Conservation (phyloP, 2,797 vertebrate genomes). For the Kryptolebias ocellatus region DNA sequence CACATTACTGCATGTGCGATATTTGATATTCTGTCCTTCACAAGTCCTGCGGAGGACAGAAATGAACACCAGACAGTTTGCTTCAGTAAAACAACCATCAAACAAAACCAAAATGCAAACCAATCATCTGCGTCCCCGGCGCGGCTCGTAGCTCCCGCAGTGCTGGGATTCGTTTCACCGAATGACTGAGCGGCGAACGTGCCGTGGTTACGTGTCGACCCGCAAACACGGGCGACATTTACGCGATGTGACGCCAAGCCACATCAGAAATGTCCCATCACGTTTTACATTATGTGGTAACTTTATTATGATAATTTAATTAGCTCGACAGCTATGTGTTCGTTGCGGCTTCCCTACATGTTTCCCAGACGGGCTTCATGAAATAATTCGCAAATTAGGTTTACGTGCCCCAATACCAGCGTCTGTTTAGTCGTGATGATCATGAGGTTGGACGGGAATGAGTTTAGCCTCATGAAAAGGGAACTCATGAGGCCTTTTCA, state of each 20-base stretch:
- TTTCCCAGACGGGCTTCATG: no score
- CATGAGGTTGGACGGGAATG: no score
- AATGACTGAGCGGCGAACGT: conserved; percentile 14
- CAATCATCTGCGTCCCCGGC: conserved; percentile 30
- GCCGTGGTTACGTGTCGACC: conserved; percentile 33
- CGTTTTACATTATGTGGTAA: no score
- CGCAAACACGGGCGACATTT: conserved; percentile 23
- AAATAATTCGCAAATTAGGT: no score
- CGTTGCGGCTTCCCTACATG: no score
- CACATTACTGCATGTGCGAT: conserved; percentile 97
- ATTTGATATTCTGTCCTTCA: conserved; percentile 96
- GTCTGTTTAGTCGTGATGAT: no score
- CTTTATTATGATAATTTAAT: no score
- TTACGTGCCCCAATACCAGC: no score
- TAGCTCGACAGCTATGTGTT: no score
- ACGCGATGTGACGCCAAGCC: conserved; percentile 1
- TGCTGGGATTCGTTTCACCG: conserved; percentile 22
- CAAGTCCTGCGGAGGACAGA: conserved; percentile 85
- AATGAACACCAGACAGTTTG: conserved; percentile 39
- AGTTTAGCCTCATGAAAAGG: no score
- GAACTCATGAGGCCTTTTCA: no score
- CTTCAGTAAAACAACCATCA: conserved; percentile 41
- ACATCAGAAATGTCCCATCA: no score
- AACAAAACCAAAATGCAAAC: conserved; percentile 56
- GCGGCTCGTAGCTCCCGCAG: conserved; percentile 32